Base-by-base conservation (phyloP, 2,797 vertebrate genomes). In the Coranthus polyacanthus region DNA sequence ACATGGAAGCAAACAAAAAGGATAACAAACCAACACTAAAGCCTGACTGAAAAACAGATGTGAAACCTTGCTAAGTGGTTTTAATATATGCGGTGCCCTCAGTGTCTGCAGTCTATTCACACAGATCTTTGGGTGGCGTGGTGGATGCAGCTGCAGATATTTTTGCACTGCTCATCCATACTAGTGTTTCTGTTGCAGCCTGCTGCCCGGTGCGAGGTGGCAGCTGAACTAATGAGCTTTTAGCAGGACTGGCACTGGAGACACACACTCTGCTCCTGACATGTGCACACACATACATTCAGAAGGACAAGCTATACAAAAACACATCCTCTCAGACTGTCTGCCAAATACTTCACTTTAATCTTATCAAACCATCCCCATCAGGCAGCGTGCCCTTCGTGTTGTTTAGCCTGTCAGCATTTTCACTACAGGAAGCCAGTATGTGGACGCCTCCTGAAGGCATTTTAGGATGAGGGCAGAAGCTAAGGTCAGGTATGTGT, bases 311-410 rank as follows among this genome's bases (percentile, higher is more conserved):
- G 62, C 62, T 37, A 67, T 65, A 83, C 63, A 78, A 49, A 82
- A 71, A 81, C 72, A 83, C 78, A 54, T 69, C 68, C 75, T 76
- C 77, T 73, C 75, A 79, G 82, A 81, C 90, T 84, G 91, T 80
- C 91, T 94, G 90, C 92, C 86, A 91, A 89, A 91, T 91, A 92
- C 91, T 91, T 84, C 85, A 72, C 90, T 92, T 92, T 95, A 94
- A 95, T 95, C 94, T 96, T 94, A 96, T 95, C 94, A 94, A 94
- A 91, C 92, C 77, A 84, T 92, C 90, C 91, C 81, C 90, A 94
- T 92, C 92, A 83, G 88, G 78, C 91, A 90, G 86, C 62, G 78
- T 76, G 85, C 82, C 88, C 86, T 72, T 45, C 12, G 46, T 80
- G 81, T 85, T 79, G 83, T 91, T 90, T 85, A 83, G 89, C 90